Evolutionary conservation across 1,140 invertebrate species (phyloP).

Genomic region (Hydropsyche tenuis): DNA sequence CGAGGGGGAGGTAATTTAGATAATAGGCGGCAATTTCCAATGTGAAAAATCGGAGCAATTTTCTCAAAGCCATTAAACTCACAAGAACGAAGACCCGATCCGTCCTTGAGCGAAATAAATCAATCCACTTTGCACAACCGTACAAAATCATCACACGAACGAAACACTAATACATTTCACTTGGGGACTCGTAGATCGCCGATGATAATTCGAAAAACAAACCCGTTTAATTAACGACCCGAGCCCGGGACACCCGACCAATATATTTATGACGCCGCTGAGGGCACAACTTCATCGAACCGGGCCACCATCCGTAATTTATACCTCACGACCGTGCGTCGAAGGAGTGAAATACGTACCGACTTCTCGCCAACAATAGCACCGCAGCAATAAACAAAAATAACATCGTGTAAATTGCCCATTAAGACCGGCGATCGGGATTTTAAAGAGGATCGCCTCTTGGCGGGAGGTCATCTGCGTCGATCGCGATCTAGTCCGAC

Average conservation of each 20-base stretch:
- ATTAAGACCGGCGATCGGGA: slow-evolving; percentile 22
- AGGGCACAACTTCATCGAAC: slow-evolving; percentile 28
- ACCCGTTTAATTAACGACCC: slow-evolving; percentile 13
- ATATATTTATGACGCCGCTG: slow-evolving; percentile 7
- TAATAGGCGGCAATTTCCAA: no score
- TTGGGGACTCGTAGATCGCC: neutral
- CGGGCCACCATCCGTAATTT: slow-evolving; percentile 30
- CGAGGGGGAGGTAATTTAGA: no score
- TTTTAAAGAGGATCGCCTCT: slow-evolving; percentile 1
- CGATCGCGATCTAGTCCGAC: no score
- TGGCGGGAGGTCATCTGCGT: slow-evolving; percentile 37
- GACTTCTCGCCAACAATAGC: slow-evolving; percentile 21
- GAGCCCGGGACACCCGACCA: slow-evolving; percentile 4
- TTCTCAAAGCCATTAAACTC: no score
- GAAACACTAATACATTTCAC: no score
- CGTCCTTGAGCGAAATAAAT: no score
- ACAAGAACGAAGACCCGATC: no score
- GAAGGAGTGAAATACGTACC: slow-evolving; percentile 23
- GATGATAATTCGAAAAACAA: no score
- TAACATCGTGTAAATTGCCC: slow-evolving; percentile 41
- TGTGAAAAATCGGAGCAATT: no score
- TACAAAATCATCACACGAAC: no score
- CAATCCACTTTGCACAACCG: no score
- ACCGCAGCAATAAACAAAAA: slow-evolving; percentile 36
- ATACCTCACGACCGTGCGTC: slow-evolving; percentile 27